Conservation (phyloP, 2,113 vertebrate genomes). For the Raja brachyura region DNA sequence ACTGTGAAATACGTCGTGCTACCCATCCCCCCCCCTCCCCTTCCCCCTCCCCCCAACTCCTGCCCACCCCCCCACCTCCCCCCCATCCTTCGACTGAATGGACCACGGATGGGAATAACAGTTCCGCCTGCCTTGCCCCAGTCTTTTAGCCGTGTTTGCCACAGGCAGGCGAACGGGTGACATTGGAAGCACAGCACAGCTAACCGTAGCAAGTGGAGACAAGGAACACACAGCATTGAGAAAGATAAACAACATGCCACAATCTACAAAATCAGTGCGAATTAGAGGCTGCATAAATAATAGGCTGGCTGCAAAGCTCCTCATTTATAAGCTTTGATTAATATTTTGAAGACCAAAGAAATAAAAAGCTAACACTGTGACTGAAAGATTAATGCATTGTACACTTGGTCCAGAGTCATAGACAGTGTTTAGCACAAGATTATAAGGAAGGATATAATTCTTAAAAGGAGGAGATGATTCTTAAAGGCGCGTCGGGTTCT, state of each 20-base stretch:
- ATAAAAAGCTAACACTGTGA: conserved; percentile 1
- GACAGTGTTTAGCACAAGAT: background rate
- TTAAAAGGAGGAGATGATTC: conserved; percentile 15
- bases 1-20: background rate
- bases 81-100: background rate
- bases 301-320: background rate
- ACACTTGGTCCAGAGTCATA: background rate
- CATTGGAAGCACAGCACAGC: background rate
- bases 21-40: background rate
- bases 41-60: too few relatives aligned
- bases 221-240: background rate
- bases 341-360: conserved; percentile 13
- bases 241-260: conserved; percentile 20
- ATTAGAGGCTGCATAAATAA: background rate
- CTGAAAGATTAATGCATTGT: conserved; percentile 6
- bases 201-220: background rate
- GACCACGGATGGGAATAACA: conserved; percentile 8
- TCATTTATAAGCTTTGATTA: background rate
- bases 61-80: background rate
- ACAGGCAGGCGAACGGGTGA: background rate
- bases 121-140: background rate
- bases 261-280: conserved; percentile 15
- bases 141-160: background rate
- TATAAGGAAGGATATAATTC: background rate
- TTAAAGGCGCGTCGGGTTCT: background rate